These are phyloP conservation scores for Ginglymostoma cirratum DNA, from an alignment of 2,113 vertebrate genomes.

Conservation along the genomic window DNA sequence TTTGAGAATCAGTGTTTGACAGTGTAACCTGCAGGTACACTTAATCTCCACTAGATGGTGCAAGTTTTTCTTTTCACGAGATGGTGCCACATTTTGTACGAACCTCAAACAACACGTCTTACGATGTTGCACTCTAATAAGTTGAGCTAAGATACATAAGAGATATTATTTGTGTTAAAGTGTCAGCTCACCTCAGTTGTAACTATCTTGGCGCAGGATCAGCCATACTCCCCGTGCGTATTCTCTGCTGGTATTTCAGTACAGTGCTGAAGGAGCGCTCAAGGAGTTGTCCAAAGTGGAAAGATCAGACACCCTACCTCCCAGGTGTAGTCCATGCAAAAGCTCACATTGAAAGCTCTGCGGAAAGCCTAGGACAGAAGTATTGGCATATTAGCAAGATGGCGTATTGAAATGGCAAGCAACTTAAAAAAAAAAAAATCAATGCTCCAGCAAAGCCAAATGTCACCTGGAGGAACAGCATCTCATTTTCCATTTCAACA, in stretches of 20 bases:
- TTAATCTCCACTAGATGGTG: neutral
- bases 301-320: neutral
- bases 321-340: neutral
- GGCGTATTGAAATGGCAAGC: too few species aligned
- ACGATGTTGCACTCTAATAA: neutral
- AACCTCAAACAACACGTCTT: neutral
- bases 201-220: neutral
- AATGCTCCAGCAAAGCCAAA: too few species aligned
- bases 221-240: neutral
- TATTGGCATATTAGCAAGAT: too few species aligned
- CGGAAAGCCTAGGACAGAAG: too few species aligned
- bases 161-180: neutral
- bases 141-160: neutral
- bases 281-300: neutral
- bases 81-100: neutral
- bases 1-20: neutral
- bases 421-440: too few species aligned
- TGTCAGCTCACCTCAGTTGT: neutral
- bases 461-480: too few species aligned
- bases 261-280: neutral
- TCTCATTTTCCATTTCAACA: too few species aligned
- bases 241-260: neutral
- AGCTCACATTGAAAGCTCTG: neutral
- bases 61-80: neutral
- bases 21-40: neutral